Base-by-base conservation (phyloP, 2,113 vertebrate genomes). In the Turnix velox region DNA sequence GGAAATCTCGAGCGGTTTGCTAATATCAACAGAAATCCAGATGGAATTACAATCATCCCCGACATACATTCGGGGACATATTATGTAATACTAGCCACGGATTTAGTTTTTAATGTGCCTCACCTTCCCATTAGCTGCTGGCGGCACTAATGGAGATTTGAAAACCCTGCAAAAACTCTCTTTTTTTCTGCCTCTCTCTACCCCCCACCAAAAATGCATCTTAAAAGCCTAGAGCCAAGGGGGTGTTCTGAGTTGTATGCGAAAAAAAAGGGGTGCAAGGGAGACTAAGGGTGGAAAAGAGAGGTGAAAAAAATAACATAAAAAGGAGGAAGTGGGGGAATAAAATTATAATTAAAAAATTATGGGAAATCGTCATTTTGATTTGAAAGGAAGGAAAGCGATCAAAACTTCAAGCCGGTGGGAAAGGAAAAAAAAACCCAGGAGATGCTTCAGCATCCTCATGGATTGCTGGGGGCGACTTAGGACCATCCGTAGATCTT, bases 1-100 rank as follows among this genome's bases (percentile, higher is more conserved):
- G 92, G 93, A 96, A 95, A 88, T 95, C 90, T 96, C 46, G 37
- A 94, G 88, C 9, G 6, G 95, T 94, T 93, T 84, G 94, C 84
- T 96, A 95, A 57, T 94, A 94, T 91, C 88, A 89, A 80, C 92
- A 94, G 84, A 92, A 96, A 85, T 80, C 86, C 90, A 92, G 84
- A 95, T 57, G 93, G 94, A 93, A 95, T 93, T 86, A 92, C 87
- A 94, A 94, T 94, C 88, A 92, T 79, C 54, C 80, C 80, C 76
- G 71, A 62, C 61, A 73, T 71, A 69, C 76, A 31, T 88, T 63
- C 4, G 43, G 87, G 77, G 69, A 35, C 80, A 72, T 37, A 72
- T 88, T 92, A 93, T 88, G 72, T 92, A 94, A 96, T 54, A 48
- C 79, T 33, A 78, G 59, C 86, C 82, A 40, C 2, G 35, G 95